These are phyloP conservation scores for Centrocercus urophasianus DNA, from an alignment of 2,113 vertebrate genomes.

Conservation along the genomic window DNA sequence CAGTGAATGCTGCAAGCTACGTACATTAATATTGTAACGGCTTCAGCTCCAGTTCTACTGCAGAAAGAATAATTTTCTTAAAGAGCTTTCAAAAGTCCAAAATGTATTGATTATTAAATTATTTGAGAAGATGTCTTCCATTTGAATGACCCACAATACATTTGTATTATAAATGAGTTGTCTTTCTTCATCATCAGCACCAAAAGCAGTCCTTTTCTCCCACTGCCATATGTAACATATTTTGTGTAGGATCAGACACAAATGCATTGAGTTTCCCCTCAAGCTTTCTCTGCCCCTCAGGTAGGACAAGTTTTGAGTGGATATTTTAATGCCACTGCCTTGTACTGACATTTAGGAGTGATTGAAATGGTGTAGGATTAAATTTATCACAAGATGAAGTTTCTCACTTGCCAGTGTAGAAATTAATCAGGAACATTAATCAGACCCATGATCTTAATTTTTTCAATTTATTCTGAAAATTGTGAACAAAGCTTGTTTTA, in stretches of 20 bases:
- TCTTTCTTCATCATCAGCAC: not conserved
- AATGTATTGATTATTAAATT: not conserved
- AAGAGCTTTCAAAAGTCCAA: slow-evolving; percentile 37
- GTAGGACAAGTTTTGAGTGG: not conserved
- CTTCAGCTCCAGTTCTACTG: not conserved
- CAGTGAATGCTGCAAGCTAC: not conserved
- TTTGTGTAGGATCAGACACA: slow-evolving; percentile 14
- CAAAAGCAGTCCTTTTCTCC: not conserved
- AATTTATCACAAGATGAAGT: slow-evolving; percentile 5
- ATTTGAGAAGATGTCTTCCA: not conserved
- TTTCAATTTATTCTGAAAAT: slow-evolving; percentile 18
- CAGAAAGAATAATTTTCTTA: not conserved
- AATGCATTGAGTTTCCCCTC: not conserved
- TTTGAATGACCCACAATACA: not conserved
- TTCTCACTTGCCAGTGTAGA: slow-evolving; percentile 15
- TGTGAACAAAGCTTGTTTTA: not conserved
- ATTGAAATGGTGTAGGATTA: slow-evolving; percentile 30
- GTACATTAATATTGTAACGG: not conserved
- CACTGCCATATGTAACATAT: not conserved
- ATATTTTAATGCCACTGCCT: slow-evolving; percentile 17
- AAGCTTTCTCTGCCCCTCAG: not conserved
- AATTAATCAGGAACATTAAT: slow-evolving; percentile 46
- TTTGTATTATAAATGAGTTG: not conserved
- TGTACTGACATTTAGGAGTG: not conserved
- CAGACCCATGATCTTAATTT: not conserved